A percentile compares a stretch with the other conserved stretches of the same genome.
Evolutionary conservation across 2,113 vertebrate species (phyloP).

Genomic region (Climacteris rufus): DNA sequence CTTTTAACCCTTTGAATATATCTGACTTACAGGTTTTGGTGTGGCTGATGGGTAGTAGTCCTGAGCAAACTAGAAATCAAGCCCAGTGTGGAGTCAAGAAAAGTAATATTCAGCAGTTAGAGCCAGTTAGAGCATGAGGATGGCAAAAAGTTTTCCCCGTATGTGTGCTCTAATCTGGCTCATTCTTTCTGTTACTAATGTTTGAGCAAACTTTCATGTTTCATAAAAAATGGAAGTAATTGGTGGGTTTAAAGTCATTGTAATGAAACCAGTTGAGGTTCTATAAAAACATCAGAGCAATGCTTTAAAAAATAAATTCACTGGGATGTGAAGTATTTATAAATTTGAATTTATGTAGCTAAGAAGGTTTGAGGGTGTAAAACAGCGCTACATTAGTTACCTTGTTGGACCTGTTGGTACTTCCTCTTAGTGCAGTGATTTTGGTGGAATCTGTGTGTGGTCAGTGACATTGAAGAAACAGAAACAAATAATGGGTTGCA

Average conservation of each 20-base stretch:
- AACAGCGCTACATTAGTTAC: fast-evolving
- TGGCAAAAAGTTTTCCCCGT: neutral
- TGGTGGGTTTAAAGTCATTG: neutral
- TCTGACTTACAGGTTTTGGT: neutral
- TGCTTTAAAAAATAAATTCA: neutral
- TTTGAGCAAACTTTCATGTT: neutral
- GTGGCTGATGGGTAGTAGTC: neutral
- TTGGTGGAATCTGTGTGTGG: no score
- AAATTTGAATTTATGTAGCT: neutral
- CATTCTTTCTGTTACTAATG: neutral
- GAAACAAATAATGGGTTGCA: neutral
- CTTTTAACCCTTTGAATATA: neutral
- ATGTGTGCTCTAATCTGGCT: neutral
- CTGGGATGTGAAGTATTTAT: neutral
- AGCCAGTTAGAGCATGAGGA: neutral
- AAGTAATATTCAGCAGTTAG: neutral
- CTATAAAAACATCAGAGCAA: neutral
- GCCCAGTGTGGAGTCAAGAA: neutral
- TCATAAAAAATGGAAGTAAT: neutral
- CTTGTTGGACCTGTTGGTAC: neutral
- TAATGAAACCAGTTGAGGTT: neutral
- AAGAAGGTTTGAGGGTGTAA: neutral
- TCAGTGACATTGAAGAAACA: neutral
- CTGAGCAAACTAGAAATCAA: neutral
- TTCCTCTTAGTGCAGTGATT: no score